These are phyloP conservation scores for Watsonalla binaria DNA, from an alignment of 2,888 invertebrate species.

Conservation along the genomic window DNA sequence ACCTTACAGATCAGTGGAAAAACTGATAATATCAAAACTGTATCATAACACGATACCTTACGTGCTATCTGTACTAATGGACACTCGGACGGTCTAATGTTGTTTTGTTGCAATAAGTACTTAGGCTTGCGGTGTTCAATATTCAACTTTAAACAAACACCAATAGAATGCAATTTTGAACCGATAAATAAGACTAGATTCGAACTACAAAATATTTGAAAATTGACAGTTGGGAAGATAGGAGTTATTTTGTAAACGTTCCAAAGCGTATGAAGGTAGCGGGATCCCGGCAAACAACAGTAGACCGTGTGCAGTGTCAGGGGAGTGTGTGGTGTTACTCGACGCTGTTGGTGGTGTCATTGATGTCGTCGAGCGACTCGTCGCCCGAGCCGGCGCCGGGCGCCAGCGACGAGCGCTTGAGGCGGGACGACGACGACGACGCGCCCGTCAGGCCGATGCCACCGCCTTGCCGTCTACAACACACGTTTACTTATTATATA, in stretches of 20 bases:
- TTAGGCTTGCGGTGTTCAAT: neutral
- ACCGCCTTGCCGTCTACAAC: slow-evolving; percentile 69
- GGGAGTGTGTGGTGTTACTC: slow-evolving; percentile 52
- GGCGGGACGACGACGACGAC: slow-evolving; percentile 81
- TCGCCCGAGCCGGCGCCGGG: slow-evolving; percentile 84
- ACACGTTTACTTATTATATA: neutral
- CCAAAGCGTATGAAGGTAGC: too few species aligned
- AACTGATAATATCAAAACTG: neutral
- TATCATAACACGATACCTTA: neutral
- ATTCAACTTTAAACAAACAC: neutral
- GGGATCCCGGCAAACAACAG: neutral
- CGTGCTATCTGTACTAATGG: neutral
- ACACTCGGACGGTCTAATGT: neutral
- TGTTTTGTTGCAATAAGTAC: neutral
- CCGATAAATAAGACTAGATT: neutral
- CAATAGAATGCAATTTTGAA: neutral
- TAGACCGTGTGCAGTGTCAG: neutral
- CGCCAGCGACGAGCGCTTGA: slow-evolving; percentile 85
- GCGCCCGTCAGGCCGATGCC: slow-evolving; percentile 79
- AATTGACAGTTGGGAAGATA: too few species aligned
- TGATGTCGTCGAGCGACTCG: slow-evolving; percentile 85
- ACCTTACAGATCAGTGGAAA: too few species aligned
- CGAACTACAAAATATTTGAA: neutral
- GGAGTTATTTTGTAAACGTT: too few species aligned
- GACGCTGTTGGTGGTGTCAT: slow-evolving; percentile 87